Conservation (phyloP, 2,888 invertebrate species). For the Leptodirus hochenwartii region DNA sequence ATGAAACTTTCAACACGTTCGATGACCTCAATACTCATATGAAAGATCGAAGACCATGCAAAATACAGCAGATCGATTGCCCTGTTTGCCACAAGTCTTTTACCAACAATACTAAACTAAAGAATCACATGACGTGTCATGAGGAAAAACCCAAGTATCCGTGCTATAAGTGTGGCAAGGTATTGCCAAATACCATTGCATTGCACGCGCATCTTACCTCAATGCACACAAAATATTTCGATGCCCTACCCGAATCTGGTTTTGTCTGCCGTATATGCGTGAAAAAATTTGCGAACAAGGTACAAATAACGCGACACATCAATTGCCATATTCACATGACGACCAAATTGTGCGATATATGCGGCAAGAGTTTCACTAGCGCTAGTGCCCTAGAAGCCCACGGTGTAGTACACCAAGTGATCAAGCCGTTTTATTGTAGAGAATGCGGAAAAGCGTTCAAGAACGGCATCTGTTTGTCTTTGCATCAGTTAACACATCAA, state of each 20-base stretch:
- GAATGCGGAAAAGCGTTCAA: constrained; percentile 32
- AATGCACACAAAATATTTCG: constrained; percentile 13
- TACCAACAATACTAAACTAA: constrained; percentile 22
- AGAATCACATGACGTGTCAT: constrained; percentile 37
- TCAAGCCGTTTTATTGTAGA: constrained; percentile 28
- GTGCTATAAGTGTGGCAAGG: constrained; percentile 7
- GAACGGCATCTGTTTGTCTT: constrained; percentile 15
- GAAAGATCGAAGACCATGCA: constrained; percentile 16
- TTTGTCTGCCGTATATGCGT: constrained; percentile 33
- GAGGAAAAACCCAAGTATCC: constrained; percentile 30
- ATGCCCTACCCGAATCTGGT: constrained; percentile 13
- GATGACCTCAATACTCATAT: constrained; percentile 20
- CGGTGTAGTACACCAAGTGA: constrained; percentile 20
- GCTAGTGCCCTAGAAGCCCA: constrained; percentile 25
- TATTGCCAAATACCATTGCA: constrained; percentile 11
- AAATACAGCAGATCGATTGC: constrained; percentile 6
- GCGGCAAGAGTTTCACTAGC: constrained; percentile 24
- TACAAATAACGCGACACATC: constrained; percentile 11
- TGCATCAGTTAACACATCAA: constrained; percentile 12
- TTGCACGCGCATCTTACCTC: constrained; percentile 11
- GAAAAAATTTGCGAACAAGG: constrained; percentile 8
- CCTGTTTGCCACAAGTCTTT: constrained; percentile 11
- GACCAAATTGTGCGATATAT: constrained; percentile 21
- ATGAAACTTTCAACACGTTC: constrained; percentile 20
- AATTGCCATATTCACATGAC: constrained; percentile 13